Base-by-base conservation (phyloP, 2,888 invertebrate genomes). In the Rhogogaster chlorosoma region DNA sequence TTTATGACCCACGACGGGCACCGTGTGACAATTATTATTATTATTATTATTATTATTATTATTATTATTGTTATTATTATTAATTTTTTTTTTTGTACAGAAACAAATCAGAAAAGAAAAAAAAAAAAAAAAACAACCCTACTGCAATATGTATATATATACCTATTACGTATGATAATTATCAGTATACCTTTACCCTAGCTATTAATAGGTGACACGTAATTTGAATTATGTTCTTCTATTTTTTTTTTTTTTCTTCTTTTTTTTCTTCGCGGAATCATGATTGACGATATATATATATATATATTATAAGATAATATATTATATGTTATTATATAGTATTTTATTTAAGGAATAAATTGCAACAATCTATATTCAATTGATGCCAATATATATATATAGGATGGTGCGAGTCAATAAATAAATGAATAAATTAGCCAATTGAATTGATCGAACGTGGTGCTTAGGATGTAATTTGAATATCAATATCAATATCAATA, bases 11-110 rank as follows among this genome's bases (percentile, higher is more conserved):
- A 49, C 77, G 53, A 61, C 42, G 82, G 67, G 82, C 83, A 85
- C 61, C 73, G 70, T 53, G 83, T 85, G 85, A 84, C 84, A 85
- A 85, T 86, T 83, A 83, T 84, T 85, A 85, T 84, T 85, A 77
- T 70, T 57, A 57, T 84, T 85, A 70, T 84, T 53, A 86, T 85
- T 64, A 49, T 71, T n/a, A 75, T 64, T 26, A 64, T 75, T 53
- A 78, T 2, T 42, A 61, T 26, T 29, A 12, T 42, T 32, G 18
- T n/a, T 82, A 15, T 85, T 61, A 18, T n/a, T 61, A 73, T 42
- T 12, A 73, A 75, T 64, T 73, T 18, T 6, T 18, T 6, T 42
- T 84, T 45, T 45, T 84, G 15, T 61, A 12, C 10, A 38, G 70
- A 67, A 26, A 70, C 3, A 36, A 18, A 78, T 36, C 12, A 80